These are phyloP conservation scores for Holacanthella duospinosa DNA, from an alignment of 2,888 invertebrate species.

Conservation along the genomic window DNA sequence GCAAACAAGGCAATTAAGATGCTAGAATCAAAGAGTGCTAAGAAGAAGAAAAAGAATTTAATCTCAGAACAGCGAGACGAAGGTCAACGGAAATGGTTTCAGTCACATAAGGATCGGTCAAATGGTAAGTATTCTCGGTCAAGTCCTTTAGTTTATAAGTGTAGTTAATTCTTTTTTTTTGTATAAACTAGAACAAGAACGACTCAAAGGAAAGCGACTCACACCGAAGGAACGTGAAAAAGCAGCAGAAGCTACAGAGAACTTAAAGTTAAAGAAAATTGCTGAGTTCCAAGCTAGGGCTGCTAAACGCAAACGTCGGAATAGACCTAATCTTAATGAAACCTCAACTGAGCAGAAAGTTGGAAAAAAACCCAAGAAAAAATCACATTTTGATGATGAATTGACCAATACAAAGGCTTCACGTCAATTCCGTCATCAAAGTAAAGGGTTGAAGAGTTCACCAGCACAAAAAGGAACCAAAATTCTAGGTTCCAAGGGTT, in stretches of 20 bases:
- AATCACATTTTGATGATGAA: conserved; percentile 68
- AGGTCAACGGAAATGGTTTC: conserved; percentile 63
- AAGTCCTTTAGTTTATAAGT: too few species aligned
- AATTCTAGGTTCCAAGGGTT: too few species aligned
- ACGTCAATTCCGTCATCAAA: conserved; percentile 29
- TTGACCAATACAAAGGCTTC: conserved; percentile 59
- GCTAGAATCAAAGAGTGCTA: conserved; percentile 46
- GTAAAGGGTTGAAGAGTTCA: conserved; percentile 17
- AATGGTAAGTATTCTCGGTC: conserved; percentile 49
- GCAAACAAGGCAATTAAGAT: conserved; percentile 60
- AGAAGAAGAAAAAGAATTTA: conserved; percentile 40
- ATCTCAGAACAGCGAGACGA: too few species aligned
- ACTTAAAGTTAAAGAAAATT: conserved; percentile 55
- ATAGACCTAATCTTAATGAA: conserved; percentile 47
- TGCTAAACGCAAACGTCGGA: conserved; percentile 51
- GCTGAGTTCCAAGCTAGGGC: conserved; percentile 70
- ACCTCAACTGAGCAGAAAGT: conserved; percentile 39
- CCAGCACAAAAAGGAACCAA: too few species aligned
- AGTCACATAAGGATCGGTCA: conserved; percentile 64
- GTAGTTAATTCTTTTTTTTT: too few species aligned
- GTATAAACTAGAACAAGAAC: conserved; percentile 32
- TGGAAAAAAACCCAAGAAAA: conserved; percentile 52
- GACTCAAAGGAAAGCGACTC: conserved; percentile 40
- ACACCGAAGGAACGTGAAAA: conserved; percentile 56
- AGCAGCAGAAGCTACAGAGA: conserved; percentile 53